phyloP scores from a whole-genome alignment of 2,113 vertebrate species.

The Pungitius pungitius region DNA sequence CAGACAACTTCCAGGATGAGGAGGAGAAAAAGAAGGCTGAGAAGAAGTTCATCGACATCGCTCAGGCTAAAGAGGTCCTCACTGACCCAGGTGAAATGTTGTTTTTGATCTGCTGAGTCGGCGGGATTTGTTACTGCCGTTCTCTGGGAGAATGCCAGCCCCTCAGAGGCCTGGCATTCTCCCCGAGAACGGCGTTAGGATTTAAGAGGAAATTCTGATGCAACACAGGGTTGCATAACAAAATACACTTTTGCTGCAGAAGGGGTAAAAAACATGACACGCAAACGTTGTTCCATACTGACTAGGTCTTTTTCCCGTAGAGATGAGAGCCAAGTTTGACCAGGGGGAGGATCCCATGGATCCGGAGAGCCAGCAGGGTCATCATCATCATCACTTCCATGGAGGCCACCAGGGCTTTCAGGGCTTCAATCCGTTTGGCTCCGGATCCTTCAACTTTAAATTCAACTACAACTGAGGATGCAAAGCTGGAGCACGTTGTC shows the following conservation, averaged over 20 bases:
- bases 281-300: background rate
- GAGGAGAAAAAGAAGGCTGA: constrained; percentile 97
- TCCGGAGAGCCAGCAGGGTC: constrained; percentile 92
- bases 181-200: background rate
- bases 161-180: constrained; percentile 8
- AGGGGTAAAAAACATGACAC: no score
- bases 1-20: constrained; percentile 95
- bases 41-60: constrained; percentile 98
- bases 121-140: constrained; percentile 14
- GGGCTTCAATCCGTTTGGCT: constrained; percentile 96
- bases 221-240: no score
- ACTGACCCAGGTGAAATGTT: constrained; percentile 89
- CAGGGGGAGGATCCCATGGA: constrained; percentile 96
- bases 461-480: constrained; percentile 92
- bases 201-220: background rate
- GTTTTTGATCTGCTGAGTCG: background rate
- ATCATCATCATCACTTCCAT: constrained; percentile 85
- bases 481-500: constrained; percentile 15
- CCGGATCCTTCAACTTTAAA: constrained; percentile 96
- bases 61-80: constrained; percentile 97
- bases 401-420: constrained; percentile 90
- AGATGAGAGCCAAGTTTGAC: constrained; percentile 96
- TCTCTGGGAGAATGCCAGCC: constrained; percentile 30
- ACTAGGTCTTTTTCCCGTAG: constrained; percentile 74
- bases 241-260: no score